A percentile compares a stretch with the other conserved stretches of the same genome.
Conservation (phyloP, 2,113 vertebrate species). For the Irena cyanogastra region DNA sequence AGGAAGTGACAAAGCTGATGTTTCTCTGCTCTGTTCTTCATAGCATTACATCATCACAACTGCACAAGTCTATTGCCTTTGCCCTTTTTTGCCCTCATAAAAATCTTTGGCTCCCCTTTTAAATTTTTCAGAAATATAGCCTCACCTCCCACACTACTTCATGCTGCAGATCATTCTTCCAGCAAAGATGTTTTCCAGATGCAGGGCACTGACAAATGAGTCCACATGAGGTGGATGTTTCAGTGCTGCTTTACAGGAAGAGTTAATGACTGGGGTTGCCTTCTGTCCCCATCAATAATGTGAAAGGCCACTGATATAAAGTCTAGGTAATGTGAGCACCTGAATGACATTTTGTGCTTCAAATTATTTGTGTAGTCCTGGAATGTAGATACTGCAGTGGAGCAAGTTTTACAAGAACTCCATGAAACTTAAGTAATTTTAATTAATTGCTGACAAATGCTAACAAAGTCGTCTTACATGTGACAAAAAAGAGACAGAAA, state of each 20-base stretch:
- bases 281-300: background rate
- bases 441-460: background rate
- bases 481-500: background rate
- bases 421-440: background rate
- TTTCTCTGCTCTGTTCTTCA: background rate
- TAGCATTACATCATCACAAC: background rate
- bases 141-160: slow-evolving; percentile 31
- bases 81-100: slow-evolving; percentile 29
- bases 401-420: background rate
- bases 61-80: background rate
- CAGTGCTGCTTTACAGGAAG: background rate
- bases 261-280: background rate
- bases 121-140: slow-evolving; percentile 42
- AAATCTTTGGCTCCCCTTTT: slow-evolving; percentile 24
- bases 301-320: background rate
- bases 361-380: background rate
- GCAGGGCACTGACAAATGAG: slow-evolving; percentile 7
- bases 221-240: background rate
- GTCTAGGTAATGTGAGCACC: background rate
- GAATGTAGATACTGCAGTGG: background rate
- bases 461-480: background rate
- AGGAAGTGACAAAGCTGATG: background rate
- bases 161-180: slow-evolving; percentile 12
- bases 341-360: background rate
- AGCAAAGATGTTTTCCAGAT: slow-evolving; percentile 56